A percentile compares a stretch with the other conserved stretches of the same genome.
These are phyloP conservation scores for Eupithecia pulchellata DNA, from an alignment of 2,888 invertebrate genomes.

Conservation along the genomic window DNA sequence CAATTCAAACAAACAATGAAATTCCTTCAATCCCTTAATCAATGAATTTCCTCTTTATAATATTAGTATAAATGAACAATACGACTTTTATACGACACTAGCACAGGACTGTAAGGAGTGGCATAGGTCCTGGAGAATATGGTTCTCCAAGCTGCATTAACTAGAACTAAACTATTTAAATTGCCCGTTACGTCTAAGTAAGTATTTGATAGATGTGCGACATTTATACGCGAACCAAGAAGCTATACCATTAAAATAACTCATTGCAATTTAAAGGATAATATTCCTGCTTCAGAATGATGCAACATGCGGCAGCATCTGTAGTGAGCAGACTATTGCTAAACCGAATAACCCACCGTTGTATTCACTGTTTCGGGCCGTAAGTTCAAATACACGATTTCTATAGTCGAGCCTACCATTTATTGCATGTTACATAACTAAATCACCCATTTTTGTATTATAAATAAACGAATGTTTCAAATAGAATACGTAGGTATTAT, in stretches of 20 bases:
- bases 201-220: neutral
- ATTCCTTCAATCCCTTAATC: no score
- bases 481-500: no score
- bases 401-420: neutral
- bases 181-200: no score
- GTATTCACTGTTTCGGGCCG: neutral
- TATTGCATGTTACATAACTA: neutral
- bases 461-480: no score
- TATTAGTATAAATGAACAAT: no score
- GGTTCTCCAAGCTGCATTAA: no score
- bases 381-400: neutral
- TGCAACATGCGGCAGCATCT: conserved; percentile 1
- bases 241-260: neutral
- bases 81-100: no score
- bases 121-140: no score
- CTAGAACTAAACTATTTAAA: no score
- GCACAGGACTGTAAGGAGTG: no score
- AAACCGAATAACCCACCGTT: conserved; percentile 4
- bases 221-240: neutral
- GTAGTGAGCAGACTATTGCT: neutral
- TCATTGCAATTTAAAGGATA: neutral
- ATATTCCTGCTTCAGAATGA: neutral
- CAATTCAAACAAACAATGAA: no score
- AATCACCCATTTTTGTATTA: neutral
- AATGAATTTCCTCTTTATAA: no score